Evolutionary conservation across 2,113 vertebrate species (phyloP).

Genomic region (Ursus arctos): DNA sequence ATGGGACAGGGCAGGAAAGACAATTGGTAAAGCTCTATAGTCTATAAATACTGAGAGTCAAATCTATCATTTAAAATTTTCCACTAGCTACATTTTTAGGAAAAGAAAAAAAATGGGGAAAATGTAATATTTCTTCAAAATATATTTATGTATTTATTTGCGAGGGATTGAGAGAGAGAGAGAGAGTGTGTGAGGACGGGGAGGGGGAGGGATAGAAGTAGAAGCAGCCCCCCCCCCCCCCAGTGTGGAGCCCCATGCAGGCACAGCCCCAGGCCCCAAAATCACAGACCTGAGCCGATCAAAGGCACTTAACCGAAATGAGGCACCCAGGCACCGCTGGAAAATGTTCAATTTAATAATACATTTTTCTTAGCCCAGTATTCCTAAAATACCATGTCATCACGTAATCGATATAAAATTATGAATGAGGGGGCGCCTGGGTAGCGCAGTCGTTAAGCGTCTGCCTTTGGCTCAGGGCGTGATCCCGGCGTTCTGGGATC

Average conservation of each 20-base stretch:
- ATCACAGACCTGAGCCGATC: background rate
- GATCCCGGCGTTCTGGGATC: too few relatives aligned
- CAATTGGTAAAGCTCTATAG: too few relatives aligned
- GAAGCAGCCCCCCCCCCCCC: background rate
- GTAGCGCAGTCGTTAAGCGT: too few relatives aligned
- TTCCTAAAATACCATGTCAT: background rate
- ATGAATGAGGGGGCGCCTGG: background rate
- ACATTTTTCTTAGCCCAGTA: background rate
- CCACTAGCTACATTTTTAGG: too few relatives aligned
- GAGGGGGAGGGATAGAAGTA: background rate
- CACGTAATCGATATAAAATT: background rate
- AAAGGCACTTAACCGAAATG: background rate
- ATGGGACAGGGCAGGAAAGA: background rate
- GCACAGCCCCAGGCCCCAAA: background rate
- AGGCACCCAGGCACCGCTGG: background rate
- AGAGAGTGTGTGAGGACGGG: background rate
- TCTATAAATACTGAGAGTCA: background rate
- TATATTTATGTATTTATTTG: background rate
- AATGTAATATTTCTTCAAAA: background rate
- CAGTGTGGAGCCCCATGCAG: too few relatives aligned
- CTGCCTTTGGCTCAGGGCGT: too few relatives aligned
- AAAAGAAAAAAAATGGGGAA: background rate
- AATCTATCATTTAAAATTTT: background rate
- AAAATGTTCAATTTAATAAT: background rate
- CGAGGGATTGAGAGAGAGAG: background rate